Percentiles rank a stretch among this genome's conserved stretches.
Conservation (phyloP, 1,140 invertebrate genomes). For the Arion vulgaris region DNA sequence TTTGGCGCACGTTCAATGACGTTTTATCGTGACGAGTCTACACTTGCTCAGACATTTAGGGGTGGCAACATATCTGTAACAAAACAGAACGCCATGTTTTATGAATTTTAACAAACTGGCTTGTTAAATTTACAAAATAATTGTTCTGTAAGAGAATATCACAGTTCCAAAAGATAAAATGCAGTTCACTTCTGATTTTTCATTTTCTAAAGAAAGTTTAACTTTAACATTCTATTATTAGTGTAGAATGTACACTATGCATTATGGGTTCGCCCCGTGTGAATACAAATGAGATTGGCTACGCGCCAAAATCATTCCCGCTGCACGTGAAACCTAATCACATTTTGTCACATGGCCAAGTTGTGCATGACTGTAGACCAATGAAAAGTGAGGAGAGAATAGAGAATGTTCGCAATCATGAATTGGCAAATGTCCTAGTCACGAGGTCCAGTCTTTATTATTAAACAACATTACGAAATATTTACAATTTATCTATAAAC, state of each 20-base stretch:
- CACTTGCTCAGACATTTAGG: neutral
- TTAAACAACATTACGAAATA: neutral
- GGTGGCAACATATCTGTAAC: neutral
- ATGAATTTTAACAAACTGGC: neutral
- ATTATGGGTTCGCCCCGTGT: neutral
- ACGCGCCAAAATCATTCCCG: neutral
- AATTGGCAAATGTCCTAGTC: neutral
- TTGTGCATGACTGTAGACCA: neutral
- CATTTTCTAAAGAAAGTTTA: conserved; percentile 11
- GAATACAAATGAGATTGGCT: conserved; percentile 14
- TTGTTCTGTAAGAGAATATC: neutral
- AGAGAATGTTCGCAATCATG: neutral
- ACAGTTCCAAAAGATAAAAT: neutral
- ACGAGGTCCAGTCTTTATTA: neutral
- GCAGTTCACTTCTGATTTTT: neutral
- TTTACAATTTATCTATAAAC: neutral
- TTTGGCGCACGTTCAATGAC: conserved; percentile 40
- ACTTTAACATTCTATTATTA: conserved; percentile 15
- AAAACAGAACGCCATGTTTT: neutral
- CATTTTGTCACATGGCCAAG: neutral
- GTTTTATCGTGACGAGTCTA: neutral
- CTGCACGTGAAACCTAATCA: neutral
- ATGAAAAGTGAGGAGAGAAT: conserved; percentile 22
- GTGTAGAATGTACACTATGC: neutral
- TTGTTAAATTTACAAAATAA: neutral